Conservation (phyloP, 2,113 vertebrate species). For the Sebastes schlegelii region DNA sequence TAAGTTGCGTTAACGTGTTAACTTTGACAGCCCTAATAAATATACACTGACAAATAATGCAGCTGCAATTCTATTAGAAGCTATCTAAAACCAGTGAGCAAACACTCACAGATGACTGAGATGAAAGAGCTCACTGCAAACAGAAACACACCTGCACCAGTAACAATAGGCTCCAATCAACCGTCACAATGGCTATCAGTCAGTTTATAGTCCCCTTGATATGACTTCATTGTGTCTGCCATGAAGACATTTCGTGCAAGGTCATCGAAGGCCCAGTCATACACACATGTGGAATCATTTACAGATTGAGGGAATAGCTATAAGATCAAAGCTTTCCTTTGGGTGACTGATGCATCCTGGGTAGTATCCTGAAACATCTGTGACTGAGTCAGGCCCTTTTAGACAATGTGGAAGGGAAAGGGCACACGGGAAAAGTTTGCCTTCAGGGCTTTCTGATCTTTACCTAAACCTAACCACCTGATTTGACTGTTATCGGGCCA, state of each 20-base stretch:
- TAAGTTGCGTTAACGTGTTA: too few species aligned
- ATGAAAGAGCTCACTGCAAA: slow-evolving; percentile 24
- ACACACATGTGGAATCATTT: slow-evolving; percentile 50
- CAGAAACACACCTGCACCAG: slow-evolving; percentile 59
- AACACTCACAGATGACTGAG: slow-evolving; percentile 1
- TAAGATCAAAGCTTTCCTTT: slow-evolving; percentile 48
- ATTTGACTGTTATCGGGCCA: too few species aligned
- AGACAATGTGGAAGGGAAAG: neutral
- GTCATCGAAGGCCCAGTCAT: slow-evolving; percentile 29
- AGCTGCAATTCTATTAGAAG: slow-evolving; percentile 30
- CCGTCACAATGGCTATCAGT: neutral
- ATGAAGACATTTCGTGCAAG: slow-evolving; percentile 23
- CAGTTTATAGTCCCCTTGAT: slow-evolving; percentile 27
- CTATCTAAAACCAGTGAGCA: slow-evolving; percentile 18
- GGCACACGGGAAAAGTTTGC: too few species aligned
- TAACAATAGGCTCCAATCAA: slow-evolving; percentile 55
- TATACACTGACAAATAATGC: neutral
- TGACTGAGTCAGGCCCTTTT: slow-evolving; percentile 39
- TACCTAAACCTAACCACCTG: too few species aligned
- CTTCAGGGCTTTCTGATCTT: too few species aligned
- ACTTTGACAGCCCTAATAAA: neutral
- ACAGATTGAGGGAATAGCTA: neutral
- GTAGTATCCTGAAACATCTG: slow-evolving; percentile 42
- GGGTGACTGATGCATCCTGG: slow-evolving; percentile 48
- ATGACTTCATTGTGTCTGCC: slow-evolving; percentile 56